Evolutionary conservation across 2,113 vertebrate species (phyloP).

Genomic region (Neotoma lepida): DNA sequence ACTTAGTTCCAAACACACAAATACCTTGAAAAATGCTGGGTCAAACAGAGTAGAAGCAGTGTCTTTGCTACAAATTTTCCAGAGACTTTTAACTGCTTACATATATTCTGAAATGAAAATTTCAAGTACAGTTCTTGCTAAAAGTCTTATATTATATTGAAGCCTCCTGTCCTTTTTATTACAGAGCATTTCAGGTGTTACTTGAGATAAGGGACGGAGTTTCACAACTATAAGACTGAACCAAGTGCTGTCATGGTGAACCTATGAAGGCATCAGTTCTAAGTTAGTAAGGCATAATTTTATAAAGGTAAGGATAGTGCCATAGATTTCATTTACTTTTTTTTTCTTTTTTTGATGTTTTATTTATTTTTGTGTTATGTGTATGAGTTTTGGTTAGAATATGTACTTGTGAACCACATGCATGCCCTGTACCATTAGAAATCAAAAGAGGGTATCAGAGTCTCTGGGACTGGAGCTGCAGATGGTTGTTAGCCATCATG

Average conservation of each 20-base stretch:
- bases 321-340: not conserved
- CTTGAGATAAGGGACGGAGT: not conserved
- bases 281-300: not conserved
- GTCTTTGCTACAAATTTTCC: not conserved
- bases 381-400: not conserved
- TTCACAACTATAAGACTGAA: not conserved
- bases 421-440: not conserved
- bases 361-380: not conserved
- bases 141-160: not conserved
- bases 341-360: not conserved
- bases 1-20: not conserved
- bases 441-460: not conserved
- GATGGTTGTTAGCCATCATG: no score
- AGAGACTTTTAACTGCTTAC: not conserved
- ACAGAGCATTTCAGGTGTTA: not conserved
- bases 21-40: not conserved
- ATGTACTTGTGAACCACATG: no score
- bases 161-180: not conserved
- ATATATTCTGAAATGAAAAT: not conserved
- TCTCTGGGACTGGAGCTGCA: not conserved
- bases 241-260: not conserved
- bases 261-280: not conserved
- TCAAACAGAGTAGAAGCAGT: not conserved
- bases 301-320: not conserved
- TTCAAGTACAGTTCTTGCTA: not conserved